Conservation (phyloP, 64 coral and sea anemone species). For the Porites australiensis region DNA sequence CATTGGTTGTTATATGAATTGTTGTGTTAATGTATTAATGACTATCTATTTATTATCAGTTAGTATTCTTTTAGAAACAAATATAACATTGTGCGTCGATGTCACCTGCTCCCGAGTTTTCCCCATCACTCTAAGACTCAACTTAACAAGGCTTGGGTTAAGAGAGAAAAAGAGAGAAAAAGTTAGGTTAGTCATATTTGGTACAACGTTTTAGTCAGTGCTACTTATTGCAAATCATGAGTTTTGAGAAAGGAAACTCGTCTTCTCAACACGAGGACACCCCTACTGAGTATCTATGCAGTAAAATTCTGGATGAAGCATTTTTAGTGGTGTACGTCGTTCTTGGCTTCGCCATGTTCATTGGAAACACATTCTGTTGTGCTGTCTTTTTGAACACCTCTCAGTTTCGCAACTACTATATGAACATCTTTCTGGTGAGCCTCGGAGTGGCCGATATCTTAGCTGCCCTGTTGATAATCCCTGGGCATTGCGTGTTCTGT, state of each 20-base stretch:
- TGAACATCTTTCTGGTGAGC: conserved; percentile 80
- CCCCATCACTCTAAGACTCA: too few species aligned
- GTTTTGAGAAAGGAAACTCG: neutral
- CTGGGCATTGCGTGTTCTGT: conserved; percentile 65
- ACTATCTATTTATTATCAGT: neutral
- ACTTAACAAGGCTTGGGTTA: too few species aligned
- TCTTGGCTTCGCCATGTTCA: conserved; percentile 51
- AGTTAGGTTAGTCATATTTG: too few species aligned
- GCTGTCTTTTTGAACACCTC: conserved; percentile 25
- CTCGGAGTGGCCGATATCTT: conserved; percentile 59
- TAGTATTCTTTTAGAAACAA: neutral
- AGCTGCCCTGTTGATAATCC: conserved; percentile 40
- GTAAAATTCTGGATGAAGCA: conserved; percentile 15
- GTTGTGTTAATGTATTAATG: neutral
- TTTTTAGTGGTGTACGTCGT: conserved; percentile 39
- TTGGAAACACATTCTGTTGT: conserved; percentile 49
- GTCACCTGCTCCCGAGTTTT: neutral
- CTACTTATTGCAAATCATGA: neutral
- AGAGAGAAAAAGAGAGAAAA: too few species aligned
- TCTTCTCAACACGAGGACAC: neutral
- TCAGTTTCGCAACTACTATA: conserved; percentile 43
- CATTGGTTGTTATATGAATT: neutral
- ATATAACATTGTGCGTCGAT: neutral
- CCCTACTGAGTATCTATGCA: neutral
- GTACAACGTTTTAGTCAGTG: neutral